Percentiles rank a stretch among this genome's conserved stretches.
Conservation (phyloP, 1,140 invertebrate species). For the Tachypleus tridentatus region DNA sequence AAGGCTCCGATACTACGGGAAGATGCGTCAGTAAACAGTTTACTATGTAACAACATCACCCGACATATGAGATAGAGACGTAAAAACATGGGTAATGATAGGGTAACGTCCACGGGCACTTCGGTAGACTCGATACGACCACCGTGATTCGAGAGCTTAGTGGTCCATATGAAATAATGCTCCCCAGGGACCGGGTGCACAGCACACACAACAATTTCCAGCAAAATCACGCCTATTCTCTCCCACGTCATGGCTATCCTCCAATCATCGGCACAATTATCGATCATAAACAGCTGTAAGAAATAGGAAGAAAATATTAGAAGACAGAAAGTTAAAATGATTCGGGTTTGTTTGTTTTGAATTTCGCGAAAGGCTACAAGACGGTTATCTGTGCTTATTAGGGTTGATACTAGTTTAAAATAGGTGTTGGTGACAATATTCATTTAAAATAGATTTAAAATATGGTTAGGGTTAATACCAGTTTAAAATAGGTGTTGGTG, state of each 20-base stretch:
- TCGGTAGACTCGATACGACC: constrained; percentile 51
- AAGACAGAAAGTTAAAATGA: neutral
- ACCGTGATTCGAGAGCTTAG: constrained; percentile 82
- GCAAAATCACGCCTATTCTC: constrained; percentile 77
- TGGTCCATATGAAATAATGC: constrained; percentile 92
- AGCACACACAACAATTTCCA: constrained; percentile 89
- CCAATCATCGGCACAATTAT: constrained; percentile 99
- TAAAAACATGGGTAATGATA: constrained; percentile 98
- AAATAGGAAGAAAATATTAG: constrained; percentile 16
- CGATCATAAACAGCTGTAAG: constrained; percentile 92
- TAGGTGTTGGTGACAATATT: too few species aligned
- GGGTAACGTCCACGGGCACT: constrained; percentile 87
- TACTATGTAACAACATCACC: constrained; percentile 97
- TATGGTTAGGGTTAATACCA: too few species aligned
- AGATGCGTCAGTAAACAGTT: constrained; percentile 98
- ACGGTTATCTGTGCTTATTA: too few species aligned
- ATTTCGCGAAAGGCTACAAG: too few species aligned
- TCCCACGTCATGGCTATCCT: constrained; percentile 98
- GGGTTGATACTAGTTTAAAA: too few species aligned
- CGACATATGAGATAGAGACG: constrained; percentile 97
- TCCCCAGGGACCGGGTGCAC: constrained; percentile 95
- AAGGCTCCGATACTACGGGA: constrained; percentile 68
- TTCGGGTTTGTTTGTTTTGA: too few species aligned
- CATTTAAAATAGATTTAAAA: too few species aligned
- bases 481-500: too few species aligned